These are phyloP conservation scores for Halcyon smyrnensis DNA, from an alignment of 2,797 vertebrate genomes.

Conservation along the genomic window DNA sequence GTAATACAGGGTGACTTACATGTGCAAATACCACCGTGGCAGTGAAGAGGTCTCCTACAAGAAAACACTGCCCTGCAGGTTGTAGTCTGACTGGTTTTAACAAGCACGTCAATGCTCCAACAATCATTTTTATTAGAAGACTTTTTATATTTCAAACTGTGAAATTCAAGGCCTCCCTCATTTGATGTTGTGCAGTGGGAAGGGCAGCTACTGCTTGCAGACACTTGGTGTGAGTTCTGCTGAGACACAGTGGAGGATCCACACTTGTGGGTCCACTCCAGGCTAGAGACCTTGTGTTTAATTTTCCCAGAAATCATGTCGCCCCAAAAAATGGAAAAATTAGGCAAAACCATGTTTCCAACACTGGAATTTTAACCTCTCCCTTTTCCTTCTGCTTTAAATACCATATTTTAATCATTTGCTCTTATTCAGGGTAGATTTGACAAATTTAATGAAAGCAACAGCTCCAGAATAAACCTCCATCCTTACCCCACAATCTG, in stretches of 20 bases:
- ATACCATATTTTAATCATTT: conserved; percentile 13
- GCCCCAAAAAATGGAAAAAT: neutral
- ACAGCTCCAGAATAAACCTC: neutral
- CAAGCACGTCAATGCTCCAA: neutral
- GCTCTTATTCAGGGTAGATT: neutral
- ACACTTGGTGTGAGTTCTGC: neutral
- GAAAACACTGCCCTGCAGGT: neutral
- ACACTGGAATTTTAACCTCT: neutral
- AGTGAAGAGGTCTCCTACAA: neutral
- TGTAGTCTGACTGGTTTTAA: neutral
- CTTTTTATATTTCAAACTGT: neutral
- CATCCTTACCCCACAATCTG: neutral
- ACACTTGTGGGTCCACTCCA: neutral
- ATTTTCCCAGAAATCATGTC: neutral
- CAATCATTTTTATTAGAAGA: neutral
- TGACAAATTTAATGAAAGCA: conserved; percentile 36
- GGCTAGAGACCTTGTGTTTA: neutral
- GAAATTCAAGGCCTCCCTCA: neutral
- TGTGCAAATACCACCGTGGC: neutral
- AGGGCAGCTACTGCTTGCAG: neutral
- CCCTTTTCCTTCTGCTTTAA: neutral
- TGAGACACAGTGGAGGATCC: neutral
- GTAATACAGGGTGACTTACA: neutral
- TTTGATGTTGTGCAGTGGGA: neutral
- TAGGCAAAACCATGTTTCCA: neutral